Conservation (phyloP, 1,140 invertebrate species). For the Macrocentrus cingulum region DNA sequence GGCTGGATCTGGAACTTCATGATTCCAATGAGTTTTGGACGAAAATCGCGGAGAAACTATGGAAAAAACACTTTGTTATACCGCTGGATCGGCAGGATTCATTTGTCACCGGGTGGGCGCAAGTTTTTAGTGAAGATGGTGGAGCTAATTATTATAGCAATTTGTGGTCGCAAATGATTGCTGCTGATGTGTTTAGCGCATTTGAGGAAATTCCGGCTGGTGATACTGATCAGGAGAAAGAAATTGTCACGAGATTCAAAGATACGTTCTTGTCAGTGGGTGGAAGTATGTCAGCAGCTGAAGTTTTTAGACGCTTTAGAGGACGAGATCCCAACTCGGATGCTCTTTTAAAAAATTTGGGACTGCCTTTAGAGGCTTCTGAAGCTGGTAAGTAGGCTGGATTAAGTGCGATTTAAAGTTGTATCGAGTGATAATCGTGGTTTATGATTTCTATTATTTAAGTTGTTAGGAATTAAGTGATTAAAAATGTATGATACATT, state of each 20-base stretch:
- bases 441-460: too few relatives aligned
- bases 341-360: constrained; percentile 72
- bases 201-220: constrained; percentile 69
- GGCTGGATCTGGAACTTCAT: constrained; percentile 85
- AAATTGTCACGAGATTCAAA: constrained; percentile 72
- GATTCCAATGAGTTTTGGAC: constrained; percentile 74
- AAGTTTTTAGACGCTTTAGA: constrained; percentile 86
- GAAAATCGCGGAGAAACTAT: constrained; percentile 72
- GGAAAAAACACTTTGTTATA: constrained; percentile 76
- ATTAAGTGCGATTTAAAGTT: constrained; percentile 3
- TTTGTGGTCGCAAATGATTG: constrained; percentile 83
- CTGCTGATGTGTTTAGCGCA: constrained; percentile 84
- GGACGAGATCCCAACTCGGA: constrained; percentile 87
- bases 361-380: constrained; percentile 48
- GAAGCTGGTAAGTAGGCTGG: background rate
- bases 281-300: constrained; percentile 74
- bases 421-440: too few relatives aligned
- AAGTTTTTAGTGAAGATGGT: constrained; percentile 73
- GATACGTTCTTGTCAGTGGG: constrained; percentile 85
- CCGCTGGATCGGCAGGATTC: constrained; percentile 74
- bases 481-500: too few relatives aligned
- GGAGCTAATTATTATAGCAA: constrained; percentile 72
- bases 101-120: constrained; percentile 77
- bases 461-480: too few relatives aligned
- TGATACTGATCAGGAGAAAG: constrained; percentile 57